Conservation (phyloP, 1,140 invertebrate genomes). For the Drosophila watanabei region DNA sequence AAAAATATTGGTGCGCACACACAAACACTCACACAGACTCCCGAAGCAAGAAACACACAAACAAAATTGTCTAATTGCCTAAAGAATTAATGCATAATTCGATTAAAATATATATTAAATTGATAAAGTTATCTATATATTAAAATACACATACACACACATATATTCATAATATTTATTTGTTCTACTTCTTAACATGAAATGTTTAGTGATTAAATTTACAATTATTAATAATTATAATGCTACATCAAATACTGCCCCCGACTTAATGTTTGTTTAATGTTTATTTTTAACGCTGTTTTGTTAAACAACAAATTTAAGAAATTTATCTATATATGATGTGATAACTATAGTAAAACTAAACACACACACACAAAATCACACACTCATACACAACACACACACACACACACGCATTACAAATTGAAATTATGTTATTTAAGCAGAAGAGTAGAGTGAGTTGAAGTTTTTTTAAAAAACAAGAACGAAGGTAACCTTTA, state of each 20-base stretch:
- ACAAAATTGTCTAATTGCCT: constrained; percentile 49
- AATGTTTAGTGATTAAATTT: constrained; percentile 71
- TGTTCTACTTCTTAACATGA: constrained; percentile 75
- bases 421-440: constrained; percentile 81
- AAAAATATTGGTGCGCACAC: constrained; percentile 53
- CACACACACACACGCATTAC: constrained; percentile 63
- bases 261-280: constrained; percentile 82
- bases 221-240: constrained; percentile 55
- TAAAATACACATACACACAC: constrained; percentile 43
- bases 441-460: constrained; percentile 42
- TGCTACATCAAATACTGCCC: constrained; percentile 81
- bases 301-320: constrained; percentile 71
- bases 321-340: constrained; percentile 83
- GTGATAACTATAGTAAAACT: constrained; percentile 83
- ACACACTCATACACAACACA: constrained; percentile 36
- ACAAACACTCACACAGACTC: constrained; percentile 15
- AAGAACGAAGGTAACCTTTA: constrained; percentile 38
- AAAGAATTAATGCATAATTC: constrained; percentile 54
- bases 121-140: constrained; percentile 47
- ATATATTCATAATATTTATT: constrained; percentile 76
- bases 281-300: constrained; percentile 77
- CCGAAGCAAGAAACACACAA: constrained; percentile 7
- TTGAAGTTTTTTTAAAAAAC: constrained; percentile 56
- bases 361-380: constrained; percentile 52
- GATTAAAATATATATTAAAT: constrained; percentile 36